Base-by-base conservation (phyloP, 1,140 invertebrate genomes). In the Gyrodactylus salaris region DNA sequence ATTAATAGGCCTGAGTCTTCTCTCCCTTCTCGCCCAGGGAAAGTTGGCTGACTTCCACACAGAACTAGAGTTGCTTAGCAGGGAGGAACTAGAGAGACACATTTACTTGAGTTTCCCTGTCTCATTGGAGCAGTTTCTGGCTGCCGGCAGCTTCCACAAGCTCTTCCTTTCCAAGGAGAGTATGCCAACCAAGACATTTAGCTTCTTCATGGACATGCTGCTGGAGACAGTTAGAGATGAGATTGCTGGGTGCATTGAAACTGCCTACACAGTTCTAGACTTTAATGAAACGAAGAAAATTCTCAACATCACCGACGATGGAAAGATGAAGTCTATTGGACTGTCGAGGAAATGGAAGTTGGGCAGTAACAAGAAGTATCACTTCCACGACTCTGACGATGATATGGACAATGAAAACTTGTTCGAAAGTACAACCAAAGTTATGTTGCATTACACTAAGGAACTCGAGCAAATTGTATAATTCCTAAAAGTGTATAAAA, bases 101-200 rank as follows among this genome's bases (percentile, higher is more conserved):
- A 86, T 90, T 72, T 98, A 94, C 80, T 93, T 99, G 27, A 85
- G 86, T 75, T 91, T 95, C 80, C 91, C 94, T 0, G 84, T 98
- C 0, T 89, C 89, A 27, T 84, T 99, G 76, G 94, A 99, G 78
- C 94, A 98, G 78, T 96, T 92, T 82, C 84, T 98, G 68, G 98
- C 98, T 92, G 95, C 98, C 82, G 94, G 95, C 26, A 91, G 89
- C 74, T 99, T 97, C 78, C 97, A 97, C 79, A 98, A 98, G 82
- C 88, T 89, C 74, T 89, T 89, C 78, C 80, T 89, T 68, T 87
- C 87, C 1, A 86, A 92, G 83, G 88, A 86, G 68, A 92, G 92
- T 82, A 91, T 96, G n/a, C 94, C 94, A 70, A 89, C 91, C 16
- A 87, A 88, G 74, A 89, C 87, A 73, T 98, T 96, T 80, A 91